Evolutionary conservation across 2,797 vertebrate species (phyloP).

Genomic region (Nyctalus aviator): DNA sequence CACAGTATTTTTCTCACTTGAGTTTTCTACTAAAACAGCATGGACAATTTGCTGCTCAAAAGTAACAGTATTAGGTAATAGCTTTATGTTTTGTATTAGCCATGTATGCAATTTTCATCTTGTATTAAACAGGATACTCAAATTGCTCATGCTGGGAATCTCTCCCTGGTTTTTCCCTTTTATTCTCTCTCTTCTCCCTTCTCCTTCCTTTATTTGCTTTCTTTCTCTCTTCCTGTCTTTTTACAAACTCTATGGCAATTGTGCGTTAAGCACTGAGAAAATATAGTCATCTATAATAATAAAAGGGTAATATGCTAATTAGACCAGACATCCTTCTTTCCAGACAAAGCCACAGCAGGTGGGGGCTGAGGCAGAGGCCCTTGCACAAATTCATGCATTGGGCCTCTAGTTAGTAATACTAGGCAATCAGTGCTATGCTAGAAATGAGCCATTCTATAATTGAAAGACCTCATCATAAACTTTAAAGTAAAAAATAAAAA

Average conservation of each 20-base stretch:
- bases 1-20: neutral
- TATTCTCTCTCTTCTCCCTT: neutral
- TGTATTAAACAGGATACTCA: neutral
- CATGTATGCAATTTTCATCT: neutral
- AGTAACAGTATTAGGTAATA: neutral
- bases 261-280: neutral
- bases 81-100: neutral
- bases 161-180: neutral
- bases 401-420: neutral
- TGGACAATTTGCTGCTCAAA: neutral
- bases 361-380: no score
- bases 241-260: neutral
- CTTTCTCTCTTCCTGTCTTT: neutral
- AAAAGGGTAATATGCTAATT: no score
- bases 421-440: neutral
- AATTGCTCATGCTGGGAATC: neutral
- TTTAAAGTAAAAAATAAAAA: slow-evolving; percentile 34
- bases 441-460: neutral
- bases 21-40: neutral
- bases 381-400: no score
- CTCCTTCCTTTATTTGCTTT: neutral
- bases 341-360: no score
- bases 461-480: neutral
- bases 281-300: neutral
- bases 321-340: no score